phyloP scores from a whole-genome alignment of 2,113 vertebrate genomes.

The Pollimyrus isidori region DNA sequence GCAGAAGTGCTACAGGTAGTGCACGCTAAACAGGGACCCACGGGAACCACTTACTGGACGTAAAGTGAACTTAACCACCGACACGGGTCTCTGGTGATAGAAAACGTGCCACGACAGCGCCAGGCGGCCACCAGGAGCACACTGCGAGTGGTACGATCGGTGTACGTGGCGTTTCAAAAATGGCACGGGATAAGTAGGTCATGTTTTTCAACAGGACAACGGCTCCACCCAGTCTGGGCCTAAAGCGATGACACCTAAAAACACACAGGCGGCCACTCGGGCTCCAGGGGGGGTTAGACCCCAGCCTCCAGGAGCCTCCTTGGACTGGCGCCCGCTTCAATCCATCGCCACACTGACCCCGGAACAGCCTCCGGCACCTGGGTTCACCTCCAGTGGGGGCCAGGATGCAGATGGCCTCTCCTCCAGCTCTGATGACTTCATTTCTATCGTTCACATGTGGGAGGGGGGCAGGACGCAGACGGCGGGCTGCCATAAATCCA shows the following conservation, averaged over 20 bases:
- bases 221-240: background rate
- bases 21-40: background rate
- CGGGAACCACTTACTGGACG: background rate
- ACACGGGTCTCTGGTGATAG: background rate
- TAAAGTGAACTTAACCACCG: background rate
- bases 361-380: background rate
- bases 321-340: background rate
- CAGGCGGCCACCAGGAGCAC: background rate
- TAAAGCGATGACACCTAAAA: background rate
- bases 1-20: background rate
- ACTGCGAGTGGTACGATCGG: background rate
- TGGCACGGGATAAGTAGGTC: background rate
- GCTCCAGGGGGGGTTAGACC: background rate
- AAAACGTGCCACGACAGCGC: background rate
- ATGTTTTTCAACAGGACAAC: background rate
- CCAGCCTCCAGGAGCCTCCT: background rate
- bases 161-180: background rate
- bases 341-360: background rate
- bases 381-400: background rate
- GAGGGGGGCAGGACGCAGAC: background rate
- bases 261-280: background rate
- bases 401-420: background rate
- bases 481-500: background rate
- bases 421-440: background rate
- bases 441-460: background rate